A percentile compares a stretch with the other conserved stretches of the same genome.
These are phyloP conservation scores for Dicyrtomina minuta DNA, from an alignment of 2,888 invertebrate genomes.

Conservation along the genomic window DNA sequence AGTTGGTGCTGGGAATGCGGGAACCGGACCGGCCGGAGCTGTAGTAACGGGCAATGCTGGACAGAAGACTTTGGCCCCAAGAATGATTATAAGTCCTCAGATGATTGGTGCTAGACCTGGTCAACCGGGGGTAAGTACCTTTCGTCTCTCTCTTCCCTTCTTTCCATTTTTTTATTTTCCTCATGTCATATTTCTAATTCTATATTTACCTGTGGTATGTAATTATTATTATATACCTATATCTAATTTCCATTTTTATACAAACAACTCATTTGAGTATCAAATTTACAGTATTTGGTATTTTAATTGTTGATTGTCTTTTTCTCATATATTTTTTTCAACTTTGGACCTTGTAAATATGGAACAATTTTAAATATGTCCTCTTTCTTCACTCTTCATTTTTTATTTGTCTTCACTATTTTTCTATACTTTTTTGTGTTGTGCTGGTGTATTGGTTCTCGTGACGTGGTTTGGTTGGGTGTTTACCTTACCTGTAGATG, in stretches of 20 bases:
- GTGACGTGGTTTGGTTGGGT: conserved; percentile 31
- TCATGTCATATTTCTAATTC: neutral
- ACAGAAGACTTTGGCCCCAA: conserved; percentile 64
- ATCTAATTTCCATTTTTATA: neutral
- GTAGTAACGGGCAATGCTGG: conserved; percentile 67
- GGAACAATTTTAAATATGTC: conserved; percentile 21
- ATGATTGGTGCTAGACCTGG: conserved; percentile 80
- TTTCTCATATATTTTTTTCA: no score
- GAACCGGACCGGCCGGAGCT: conserved; percentile 41
- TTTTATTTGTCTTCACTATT: conserved; percentile 38
- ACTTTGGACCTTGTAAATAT: conserved; percentile 14
- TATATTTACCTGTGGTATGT: neutral
- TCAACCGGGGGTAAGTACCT: conserved; percentile 71
- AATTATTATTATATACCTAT: neutral
- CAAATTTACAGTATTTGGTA: conserved; percentile 16
- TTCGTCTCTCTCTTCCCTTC: neutral
- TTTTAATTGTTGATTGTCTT: neutral
- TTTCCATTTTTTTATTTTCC: neutral
- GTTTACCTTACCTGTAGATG: conserved; percentile 17
- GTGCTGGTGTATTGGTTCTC: conserved; percentile 33
- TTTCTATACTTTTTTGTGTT: conserved; percentile 24
- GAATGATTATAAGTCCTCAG: conserved; percentile 79
- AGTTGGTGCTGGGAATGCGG: conserved; percentile 43
- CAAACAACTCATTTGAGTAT: no score
- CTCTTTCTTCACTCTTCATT: conserved; percentile 18